Base-by-base conservation (phyloP, 2,797 vertebrate genomes). In the Semotilus atromaculatus region DNA sequence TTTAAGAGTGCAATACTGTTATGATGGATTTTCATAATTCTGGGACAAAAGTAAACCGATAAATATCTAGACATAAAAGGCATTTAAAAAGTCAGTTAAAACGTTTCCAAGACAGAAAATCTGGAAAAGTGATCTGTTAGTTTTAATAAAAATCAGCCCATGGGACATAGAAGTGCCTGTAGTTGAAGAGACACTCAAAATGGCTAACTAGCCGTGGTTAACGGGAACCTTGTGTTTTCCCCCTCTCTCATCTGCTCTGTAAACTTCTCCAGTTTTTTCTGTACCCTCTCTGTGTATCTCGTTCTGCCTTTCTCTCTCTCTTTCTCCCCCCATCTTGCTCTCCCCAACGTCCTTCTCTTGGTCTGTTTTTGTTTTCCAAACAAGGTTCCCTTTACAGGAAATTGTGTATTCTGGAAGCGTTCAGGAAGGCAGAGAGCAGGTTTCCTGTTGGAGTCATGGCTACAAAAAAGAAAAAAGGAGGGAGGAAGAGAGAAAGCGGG, bases 321-420 rank as follows among this genome's bases (percentile, higher is more conserved):
- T 85, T 77, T 68, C 74, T 77, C 84, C 75, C 51, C 45, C 34
- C 73, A 43, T 55, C 58, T 80, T 53, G 36, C 67, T 93, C 93
- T 93, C 93, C 93, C 93, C 92, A 90, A 92, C 92, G 93, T 94
- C 91, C 94, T 93, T 91, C 92, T 90, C 91, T 89, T 82, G 81
- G 77, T 93, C 92, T 95, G 94, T 95, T 94, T 95, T 95, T 95
- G 94, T 96, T 95, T 95, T 95, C 88, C 84, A 93, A 93, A 93
- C 93, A 68, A 87, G 92, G 90, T 92, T 92, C 93, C 94, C 90
- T 93, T 93, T 89, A 94, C 94, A 96, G 95, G 95, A 96, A 95
- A 94, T 92, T 92, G 93, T 95, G 94, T 93, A 95, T 93, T 94
- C 94, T 93, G 94, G 93, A 91, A 94, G 93, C 95, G 93, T 94